Base-by-base conservation (phyloP, 2,113 vertebrate genomes). In the Lampris incognitus region DNA sequence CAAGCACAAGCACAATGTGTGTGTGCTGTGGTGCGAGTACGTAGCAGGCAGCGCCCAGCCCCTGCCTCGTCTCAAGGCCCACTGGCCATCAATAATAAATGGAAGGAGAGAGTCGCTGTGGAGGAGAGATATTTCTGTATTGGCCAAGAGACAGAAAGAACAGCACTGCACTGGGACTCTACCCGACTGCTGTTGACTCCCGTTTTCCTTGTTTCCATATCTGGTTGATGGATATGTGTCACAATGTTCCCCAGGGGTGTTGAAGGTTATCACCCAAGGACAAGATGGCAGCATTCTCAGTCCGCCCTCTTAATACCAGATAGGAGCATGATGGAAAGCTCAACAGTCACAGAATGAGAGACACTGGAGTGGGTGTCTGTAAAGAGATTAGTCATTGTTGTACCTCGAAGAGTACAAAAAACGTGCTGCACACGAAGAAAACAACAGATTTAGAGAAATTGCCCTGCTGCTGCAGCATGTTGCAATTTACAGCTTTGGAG, bases 11-110 rank as follows among this genome's bases (percentile, higher is more conserved):
- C 8, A 24, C 56, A 5, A 38, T n/a, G 48, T 56, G 55, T 76
- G 49, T 69, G 37, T 40, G 4, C 55, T 42, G 56, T 41, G 66
- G 41, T 55, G 72, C 10, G 42, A 40, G 13, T 13, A 10, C 66
- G 66, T 24, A 4, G 3, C 2, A 7, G 80, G 79, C 2, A 60
- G 66, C 37, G 81, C 72, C 65, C 63, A 58, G 49, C 11, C 66
- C 56, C 13, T 1, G 60, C 39, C 71, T 70, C 38, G 59, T 86
- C 74, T 67, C 62, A 66, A 78, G 84, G 70, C 84, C 72, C 78
- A 6, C 24, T 42, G 80, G 83, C 78, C 85, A 89, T 93, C 82
- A 91, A 91, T 89, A 88, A 91, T 90, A 77, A 49, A 89, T 38
- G 46, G 6, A 8, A 55, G 74, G 68, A 69, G 63, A 0, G 36